Evolutionary conservation across 2,888 invertebrate genomes (phyloP).

Genomic region (Macrosiphum euphorbiae): DNA sequence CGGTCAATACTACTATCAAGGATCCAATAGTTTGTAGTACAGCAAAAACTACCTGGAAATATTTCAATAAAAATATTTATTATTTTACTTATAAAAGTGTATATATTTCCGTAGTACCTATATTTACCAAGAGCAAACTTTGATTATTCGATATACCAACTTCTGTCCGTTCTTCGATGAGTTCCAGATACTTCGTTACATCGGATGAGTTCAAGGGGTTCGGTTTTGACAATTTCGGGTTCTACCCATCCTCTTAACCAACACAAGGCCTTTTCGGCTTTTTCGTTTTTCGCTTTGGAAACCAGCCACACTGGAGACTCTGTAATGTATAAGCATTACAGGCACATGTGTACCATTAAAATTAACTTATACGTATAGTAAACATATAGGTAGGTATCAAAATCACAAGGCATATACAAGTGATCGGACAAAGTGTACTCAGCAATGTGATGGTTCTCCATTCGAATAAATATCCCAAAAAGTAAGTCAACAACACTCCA

Average conservation of each 20-base stretch:
- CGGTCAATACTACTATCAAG: slow-evolving; percentile 44
- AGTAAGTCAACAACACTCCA: slow-evolving; percentile 79
- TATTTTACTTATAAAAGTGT: background rate
- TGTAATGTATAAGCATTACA: slow-evolving; percentile 71
- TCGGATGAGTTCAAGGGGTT: slow-evolving; percentile 72
- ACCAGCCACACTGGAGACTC: slow-evolving; percentile 76
- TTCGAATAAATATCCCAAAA: slow-evolving; percentile 77
- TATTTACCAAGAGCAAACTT: background rate
- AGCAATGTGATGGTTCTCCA: slow-evolving; percentile 81
- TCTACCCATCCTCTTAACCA: slow-evolving; percentile 74
- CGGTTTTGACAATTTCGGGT: slow-evolving; percentile 72
- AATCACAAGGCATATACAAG: slow-evolving; percentile 73
- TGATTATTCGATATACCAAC: background rate
- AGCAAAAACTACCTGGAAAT: background rate
- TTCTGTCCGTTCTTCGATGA: slow-evolving; percentile 68
- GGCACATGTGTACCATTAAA: too few relatives aligned
- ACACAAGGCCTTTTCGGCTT: slow-evolving; percentile 73
- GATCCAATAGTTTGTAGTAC: slow-evolving; percentile 57
- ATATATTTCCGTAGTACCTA: too few relatives aligned
- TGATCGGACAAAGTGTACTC: slow-evolving; percentile 72
- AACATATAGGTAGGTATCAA: too few relatives aligned
- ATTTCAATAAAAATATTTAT: background rate
- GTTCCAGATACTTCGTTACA: slow-evolving; percentile 71
- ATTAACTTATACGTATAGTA: slow-evolving; percentile 73
- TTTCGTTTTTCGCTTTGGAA: slow-evolving; percentile 73